These are phyloP conservation scores for Drosophila rhopaloa DNA, from an alignment of 1,140 invertebrate species.

Conservation along the genomic window DNA sequence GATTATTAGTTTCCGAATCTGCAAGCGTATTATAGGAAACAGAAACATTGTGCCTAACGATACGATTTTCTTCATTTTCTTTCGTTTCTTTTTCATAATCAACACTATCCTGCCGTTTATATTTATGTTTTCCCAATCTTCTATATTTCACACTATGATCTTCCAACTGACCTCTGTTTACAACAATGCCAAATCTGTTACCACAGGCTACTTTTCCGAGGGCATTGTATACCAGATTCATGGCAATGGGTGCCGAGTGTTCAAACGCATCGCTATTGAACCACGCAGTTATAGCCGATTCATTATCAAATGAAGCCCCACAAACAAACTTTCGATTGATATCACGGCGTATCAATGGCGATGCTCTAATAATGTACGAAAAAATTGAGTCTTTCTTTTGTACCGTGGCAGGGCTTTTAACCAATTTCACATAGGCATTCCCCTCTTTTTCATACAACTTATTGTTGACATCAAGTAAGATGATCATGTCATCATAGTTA, in stretches of 20 bases:
- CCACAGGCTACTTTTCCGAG: slow-evolving; percentile 49
- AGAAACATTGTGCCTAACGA: not conserved
- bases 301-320: not conserved
- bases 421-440: not conserved
- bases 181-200: not conserved
- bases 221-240: slow-evolving; percentile 87
- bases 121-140: not conserved
- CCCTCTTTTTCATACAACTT: not conserved
- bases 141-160: not conserved
- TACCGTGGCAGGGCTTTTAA: not conserved
- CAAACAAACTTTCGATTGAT: not conserved
- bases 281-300: slow-evolving; percentile 83
- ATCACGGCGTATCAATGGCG: slow-evolving; percentile 10
- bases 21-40: not conserved
- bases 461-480: not conserved
- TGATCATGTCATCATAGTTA: not conserved
- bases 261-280: slow-evolving; percentile 88
- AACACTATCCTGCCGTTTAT: not conserved
- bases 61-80: not conserved
- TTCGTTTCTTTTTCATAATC: not conserved
- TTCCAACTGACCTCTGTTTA: not conserved
- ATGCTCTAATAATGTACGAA: not conserved
- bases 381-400: not conserved
- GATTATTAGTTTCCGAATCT: not conserved
- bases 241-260: slow-evolving; percentile 87